Percentiles rank a stretch among this genome's conserved stretches.
These are phyloP conservation scores for Pogonomyrmex barbatus DNA, from an alignment of 1,140 invertebrate species.

Conservation along the genomic window DNA sequence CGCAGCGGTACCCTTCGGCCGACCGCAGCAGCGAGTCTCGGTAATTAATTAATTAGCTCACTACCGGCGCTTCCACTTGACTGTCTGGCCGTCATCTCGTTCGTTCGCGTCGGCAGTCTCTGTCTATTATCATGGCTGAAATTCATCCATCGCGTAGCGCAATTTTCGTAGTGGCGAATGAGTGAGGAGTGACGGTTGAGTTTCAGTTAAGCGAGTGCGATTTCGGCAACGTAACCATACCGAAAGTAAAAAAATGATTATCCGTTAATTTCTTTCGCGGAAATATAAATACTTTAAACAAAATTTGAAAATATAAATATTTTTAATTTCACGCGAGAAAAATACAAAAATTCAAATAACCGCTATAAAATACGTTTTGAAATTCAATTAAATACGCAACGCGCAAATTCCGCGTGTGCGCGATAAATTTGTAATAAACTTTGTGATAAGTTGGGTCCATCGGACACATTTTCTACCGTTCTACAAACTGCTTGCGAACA, in stretches of 20 bases:
- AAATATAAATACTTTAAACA: not conserved
- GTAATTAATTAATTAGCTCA: conserved; percentile 56
- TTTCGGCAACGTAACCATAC: not conserved
- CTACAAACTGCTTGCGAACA: not conserved
- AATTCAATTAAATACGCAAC: not conserved
- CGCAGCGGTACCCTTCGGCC: conserved; percentile 35
- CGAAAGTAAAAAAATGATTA: conserved; percentile 31
- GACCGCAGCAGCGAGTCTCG: conserved; percentile 15
- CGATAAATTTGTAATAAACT: conserved; percentile 2
- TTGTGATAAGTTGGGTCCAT: not conserved
- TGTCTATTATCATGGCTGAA: conserved; percentile 40
- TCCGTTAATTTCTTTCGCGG: not conserved
- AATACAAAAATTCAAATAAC: not conserved
- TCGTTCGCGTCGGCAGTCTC: not conserved
- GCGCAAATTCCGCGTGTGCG: too few species aligned
- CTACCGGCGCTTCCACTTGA: conserved; percentile 19
- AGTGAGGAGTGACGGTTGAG: conserved; percentile 6
- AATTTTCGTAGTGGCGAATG: conserved; percentile 20
- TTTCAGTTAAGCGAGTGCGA: conserved; percentile 11
- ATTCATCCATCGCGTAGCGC: conserved; percentile 30
- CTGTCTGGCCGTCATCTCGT: conserved; percentile 25
- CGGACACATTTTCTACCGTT: not conserved
- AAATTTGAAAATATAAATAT: not conserved
- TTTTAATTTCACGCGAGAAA: not conserved
- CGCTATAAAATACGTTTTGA: not conserved